Evolutionary conservation across 35 echinoderm and acorn worm species (phyloP), one percentile per base, ranked within the genome.

Genomic region (Heliocidaris tuberculata): DNA sequence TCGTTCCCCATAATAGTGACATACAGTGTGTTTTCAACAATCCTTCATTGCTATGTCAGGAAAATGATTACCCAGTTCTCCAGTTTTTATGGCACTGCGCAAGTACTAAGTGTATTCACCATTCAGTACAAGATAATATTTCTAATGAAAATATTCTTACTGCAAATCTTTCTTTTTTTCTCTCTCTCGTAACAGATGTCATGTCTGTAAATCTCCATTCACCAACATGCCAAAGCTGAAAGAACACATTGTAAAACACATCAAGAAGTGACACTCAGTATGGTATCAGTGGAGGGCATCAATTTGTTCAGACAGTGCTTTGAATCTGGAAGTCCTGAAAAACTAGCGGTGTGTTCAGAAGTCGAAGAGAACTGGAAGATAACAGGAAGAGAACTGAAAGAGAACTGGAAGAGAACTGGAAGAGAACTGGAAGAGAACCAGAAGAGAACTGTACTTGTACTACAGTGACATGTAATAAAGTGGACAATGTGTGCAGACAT

Each of bases 171-270:
- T 71, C 48, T 21, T 30, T 2, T 94, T 50, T 90, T 95, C 87
- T 1, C 8, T 32, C 65, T 30, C 85, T 85, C 86, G 48, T 94
- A 30, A 24, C 93, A 96, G 95, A 86, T 96, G 95, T 32, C 95
- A 96, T 85, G 93, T 96, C 11, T 96, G 95, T 48, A 94, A 94
- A 78, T 11, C 49, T 11, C 42, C 59, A 32, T 31, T 96, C 31
- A 50, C 93, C 17, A 96, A 94, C 59, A 96, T 96, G 31, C 95
- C 95, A 52, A 96, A 96, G 54, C 93, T 96, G 42, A 96, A 96
- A 56, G 93, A 30, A 88, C 95, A 96, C 95, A 96, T 96, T 30
- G 93, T 96, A 30, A 96, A 32, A 8, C 95, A 96, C 60, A 87
- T 96, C 50, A 94, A 96, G 42, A 94, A 85, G 10, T 94, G 93